Evolutionary conservation across 2,797 vertebrate species (phyloP), one percentile per base, ranked within the genome.

Genomic region (Hydrophis major): DNA sequence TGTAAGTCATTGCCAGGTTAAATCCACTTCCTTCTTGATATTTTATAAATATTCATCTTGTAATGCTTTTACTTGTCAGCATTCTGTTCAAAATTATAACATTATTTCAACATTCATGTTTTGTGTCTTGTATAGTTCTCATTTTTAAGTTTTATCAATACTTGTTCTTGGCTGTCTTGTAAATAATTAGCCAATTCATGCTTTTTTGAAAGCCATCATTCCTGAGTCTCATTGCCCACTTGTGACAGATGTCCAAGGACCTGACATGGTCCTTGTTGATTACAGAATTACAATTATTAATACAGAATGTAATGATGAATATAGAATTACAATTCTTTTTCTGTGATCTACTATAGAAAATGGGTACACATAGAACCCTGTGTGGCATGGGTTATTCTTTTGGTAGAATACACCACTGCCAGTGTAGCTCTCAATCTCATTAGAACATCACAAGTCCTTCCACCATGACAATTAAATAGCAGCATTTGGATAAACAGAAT

Each of bases 401-500:
- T 32, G 66, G 66, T 69, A 18, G 66, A 32, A 32, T 69, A 69
- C 5, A 69, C 28, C 32, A 32, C n/a, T 69, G n/a, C 13, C n/a
- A 16, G 14, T 69, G 6, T 69, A 69, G 13, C 66, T 32, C 63
- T 69, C 63, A 69, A 69, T 69, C 63, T 69, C 28, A 69, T 69
- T 13, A 69, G 27, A 32, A 2, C n/a, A 69, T 69, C 63, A 32
- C 63, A 16, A 69, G 12, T 32, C 63, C n/a, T 32, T 69, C 63
- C 4, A n/a, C 25, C 28, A 69, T 69, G 63, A 32, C 28, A 69
- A 10, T 27, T 66, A 86, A 86, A 91, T 89, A 86, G 25, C 47
- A 89, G 88, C 47, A 91, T 32, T 89, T 83, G 11, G 22, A 89
- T 89, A 61, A 92, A 86, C 16, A 66, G 88, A 86, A 92, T 63